Conservation (phyloP, 2,888 invertebrate genomes). For the Auanema sp. region DNA sequence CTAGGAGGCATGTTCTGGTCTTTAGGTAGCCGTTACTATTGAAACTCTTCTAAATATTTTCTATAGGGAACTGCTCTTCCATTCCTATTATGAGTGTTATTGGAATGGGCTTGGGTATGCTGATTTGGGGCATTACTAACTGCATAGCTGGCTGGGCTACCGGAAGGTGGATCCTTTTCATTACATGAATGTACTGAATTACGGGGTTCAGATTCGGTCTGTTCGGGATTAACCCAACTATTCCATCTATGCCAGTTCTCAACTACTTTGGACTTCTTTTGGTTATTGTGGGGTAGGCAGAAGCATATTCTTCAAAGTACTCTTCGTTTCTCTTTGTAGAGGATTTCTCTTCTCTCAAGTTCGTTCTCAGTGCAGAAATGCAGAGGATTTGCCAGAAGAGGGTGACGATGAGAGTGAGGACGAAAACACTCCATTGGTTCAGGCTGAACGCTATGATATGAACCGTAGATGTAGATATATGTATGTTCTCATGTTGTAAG, state of each 20-base stretch:
- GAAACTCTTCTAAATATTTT: constrained; percentile 6
- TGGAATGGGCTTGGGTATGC: constrained; percentile 65
- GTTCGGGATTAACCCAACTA: constrained; percentile 52
- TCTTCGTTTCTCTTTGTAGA: constrained; percentile 32
- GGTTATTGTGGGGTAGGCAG: constrained; percentile 54
- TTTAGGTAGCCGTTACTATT: constrained; percentile 62
- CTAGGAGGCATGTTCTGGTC: constrained; percentile 68
- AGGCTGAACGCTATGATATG: not conserved
- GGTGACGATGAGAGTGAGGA: not conserved
- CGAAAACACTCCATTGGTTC: not conserved
- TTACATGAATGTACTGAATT: not conserved
- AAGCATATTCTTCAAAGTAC: not conserved
- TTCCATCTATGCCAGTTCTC: constrained; percentile 37
- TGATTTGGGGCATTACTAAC: constrained; percentile 68
- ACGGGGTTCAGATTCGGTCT: constrained; percentile 49
- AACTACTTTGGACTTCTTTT: constrained; percentile 57
- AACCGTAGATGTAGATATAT: not conserved
- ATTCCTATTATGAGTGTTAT: constrained; percentile 66
- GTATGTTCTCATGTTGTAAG: not conserved
- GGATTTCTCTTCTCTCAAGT: constrained; percentile 58
- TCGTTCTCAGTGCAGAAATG: constrained; percentile 15
- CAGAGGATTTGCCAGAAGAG: not conserved
- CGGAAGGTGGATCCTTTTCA: constrained; percentile 33
- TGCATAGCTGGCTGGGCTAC: constrained; percentile 61
- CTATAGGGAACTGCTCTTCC: constrained; percentile 67